Evolutionary conservation across 1,140 invertebrate species (phyloP).

Genomic region (Brachionus koreanus): DNA sequence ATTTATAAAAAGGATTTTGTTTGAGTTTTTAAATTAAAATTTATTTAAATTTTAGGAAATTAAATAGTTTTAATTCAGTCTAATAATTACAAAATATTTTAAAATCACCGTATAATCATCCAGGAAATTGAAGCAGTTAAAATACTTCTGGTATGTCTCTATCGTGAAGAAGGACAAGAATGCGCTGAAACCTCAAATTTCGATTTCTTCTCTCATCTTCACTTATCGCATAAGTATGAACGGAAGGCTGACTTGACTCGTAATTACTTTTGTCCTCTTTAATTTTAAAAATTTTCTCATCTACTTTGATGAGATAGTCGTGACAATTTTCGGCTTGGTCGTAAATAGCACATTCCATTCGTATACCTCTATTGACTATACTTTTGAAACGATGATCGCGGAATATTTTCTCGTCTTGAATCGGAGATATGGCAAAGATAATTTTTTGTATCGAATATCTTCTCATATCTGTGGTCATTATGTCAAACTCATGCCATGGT

Average conservation of each 20-base stretch:
- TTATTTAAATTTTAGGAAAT: background rate
- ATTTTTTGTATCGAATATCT: slow-evolving; percentile 12
- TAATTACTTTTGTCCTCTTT: background rate
- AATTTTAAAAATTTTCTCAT: slow-evolving; percentile 7
- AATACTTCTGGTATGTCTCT: background rate
- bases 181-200: background rate
- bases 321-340: background rate
- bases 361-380: background rate
- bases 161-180: background rate
- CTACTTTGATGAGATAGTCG: background rate
- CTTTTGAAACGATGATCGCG: slow-evolving; percentile 7
- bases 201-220: background rate
- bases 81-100: background rate
- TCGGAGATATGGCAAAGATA: background rate
- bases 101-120: background rate
- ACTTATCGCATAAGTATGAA: background rate
- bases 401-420: background rate
- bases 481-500: slow-evolving; percentile 20
- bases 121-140: background rate
- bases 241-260: background rate
- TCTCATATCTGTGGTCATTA: slow-evolving; percentile 19
- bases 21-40: background rate
- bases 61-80: background rate
- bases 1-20: no score
- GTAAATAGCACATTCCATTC: slow-evolving; percentile 14